Base-by-base conservation (phyloP, 2,888 invertebrate genomes). In the Mactromeris polynyma region DNA sequence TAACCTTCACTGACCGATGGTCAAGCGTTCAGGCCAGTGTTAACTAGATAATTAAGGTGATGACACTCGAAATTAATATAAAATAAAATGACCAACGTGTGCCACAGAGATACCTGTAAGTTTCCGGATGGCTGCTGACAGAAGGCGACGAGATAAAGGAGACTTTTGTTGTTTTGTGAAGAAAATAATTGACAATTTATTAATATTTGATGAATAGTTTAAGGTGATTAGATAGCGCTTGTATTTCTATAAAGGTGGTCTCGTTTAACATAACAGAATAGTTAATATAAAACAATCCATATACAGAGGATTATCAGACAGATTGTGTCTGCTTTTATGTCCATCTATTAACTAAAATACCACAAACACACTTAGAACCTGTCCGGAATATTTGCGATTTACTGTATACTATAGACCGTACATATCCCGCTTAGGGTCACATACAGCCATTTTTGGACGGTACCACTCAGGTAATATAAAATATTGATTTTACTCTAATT, bases 1-100 rank as follows among this genome's bases (percentile, higher is more conserved):
- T 73, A 33, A 73, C 36, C 26, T 36, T 73, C 73, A 73, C 17
- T 73, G 87, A 83, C 54, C 36, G 83, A 31, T 80, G 89, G 89
- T 89, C 89, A 89, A 89, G 86, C 85, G 38, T 21, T 40, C 83
- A 58, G 87, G 78, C 69, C 78, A 85, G 77, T 88, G 91, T 85
- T 89, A 91, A 89, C 88, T 83, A 89, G 91, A 91, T 91, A 89
- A 91, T 91, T 81, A 84, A 86, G 69, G 91, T 77, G 86, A 86
- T 89, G 89, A 89, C 91, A 91, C 87, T 87, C 54, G 69, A 73
- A 88, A 88, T 73, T 73, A 73, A 73, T 73, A 36, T 77, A 83
- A 83, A 54, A 33, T 33, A 83, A 81, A 58, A 89, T 73, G 73
- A 33, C 33, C 73, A 73, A 36, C 73, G 73, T 73, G 73, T 73